Base-by-base conservation (phyloP, 2,113 vertebrate species). In the Macrotis lagotis region DNA sequence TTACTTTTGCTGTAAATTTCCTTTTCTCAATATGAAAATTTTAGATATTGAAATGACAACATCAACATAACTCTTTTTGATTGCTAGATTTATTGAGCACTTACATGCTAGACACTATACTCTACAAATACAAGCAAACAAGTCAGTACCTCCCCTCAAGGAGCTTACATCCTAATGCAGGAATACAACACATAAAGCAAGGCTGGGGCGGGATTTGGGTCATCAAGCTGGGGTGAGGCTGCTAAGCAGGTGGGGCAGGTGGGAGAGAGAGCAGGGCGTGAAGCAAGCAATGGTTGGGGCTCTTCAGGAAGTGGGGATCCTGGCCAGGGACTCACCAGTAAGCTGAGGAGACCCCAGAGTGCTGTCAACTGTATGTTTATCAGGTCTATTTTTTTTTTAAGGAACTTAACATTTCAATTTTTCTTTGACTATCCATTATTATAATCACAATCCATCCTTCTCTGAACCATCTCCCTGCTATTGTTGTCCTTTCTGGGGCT, bases 31-130 rank as follows among this genome's bases (percentile, higher is more conserved):
- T 44, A 22, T 44, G 37, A 83, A 83, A 44, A 83, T 44, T 44
- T 44, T 44, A 83, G n/a, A 44, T 83, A 37, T 44, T 83, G n/a
- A 44, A 83, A 83, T 22, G 44, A n/a, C 31, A 74, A 11, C 12
- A n/a, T 16, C 14, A 74, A 10, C 53, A 55, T 8, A 44, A 44
- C n/a, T 83, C 55, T 66, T 37, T 59, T 83, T 83, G 66, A 44
- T 83, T 83, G n/a, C 66, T 83, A 83, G 66, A 83, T 83, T 83
- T 83, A 83, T 83, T 83, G 8, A 44, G n/a, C 19, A 44, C 66
- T 83, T 83, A 83, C 66, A 83, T 83, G 66, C 66, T 83, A 83
- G 66, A 83, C 66, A 83, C 66, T 83, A 83, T 83, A 83, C 66
- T 83, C 44, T 83, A 83, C 66, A 83, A 83, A 83, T 83, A 83